Evolutionary conservation across 1,140 invertebrate species (phyloP).

Genomic region (Drosophila varians): DNA sequence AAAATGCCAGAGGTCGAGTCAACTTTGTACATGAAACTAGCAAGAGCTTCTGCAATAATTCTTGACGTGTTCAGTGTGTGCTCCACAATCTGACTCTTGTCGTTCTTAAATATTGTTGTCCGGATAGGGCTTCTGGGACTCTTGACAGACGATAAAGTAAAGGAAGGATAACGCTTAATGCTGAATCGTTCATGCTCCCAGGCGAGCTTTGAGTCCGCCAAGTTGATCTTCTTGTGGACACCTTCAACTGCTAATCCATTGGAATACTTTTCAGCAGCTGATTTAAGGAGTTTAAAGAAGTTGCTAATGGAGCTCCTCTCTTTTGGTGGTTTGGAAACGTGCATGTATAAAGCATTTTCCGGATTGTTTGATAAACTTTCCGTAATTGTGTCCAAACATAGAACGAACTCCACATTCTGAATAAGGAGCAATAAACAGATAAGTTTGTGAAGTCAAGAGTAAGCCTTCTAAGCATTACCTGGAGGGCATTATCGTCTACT

Average conservation of each 20-base stretch:
- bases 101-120: constrained; percentile 86
- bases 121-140: constrained; percentile 86
- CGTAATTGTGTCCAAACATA: constrained; percentile 95
- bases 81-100: constrained; percentile 52
- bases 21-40: constrained; percentile 93
- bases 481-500: constrained; percentile 87
- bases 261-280: constrained; percentile 83
- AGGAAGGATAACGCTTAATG: constrained; percentile 94
- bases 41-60: constrained; percentile 92
- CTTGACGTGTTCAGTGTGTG: constrained; percentile 86
- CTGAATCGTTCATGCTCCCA: constrained; percentile 99
- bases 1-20: constrained; percentile 62
- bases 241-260: constrained; percentile 88
- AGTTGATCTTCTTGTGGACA: constrained; percentile 98
- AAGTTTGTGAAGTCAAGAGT: not conserved
- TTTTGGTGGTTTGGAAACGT: constrained; percentile 98
- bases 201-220: constrained; percentile 95
- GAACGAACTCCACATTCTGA: constrained; percentile 93
- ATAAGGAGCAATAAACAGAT: not conserved
- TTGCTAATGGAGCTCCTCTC: constrained; percentile 90
- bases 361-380: constrained; percentile 84
- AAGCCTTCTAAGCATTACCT: constrained; percentile 85
- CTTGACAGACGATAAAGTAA: constrained; percentile 94
- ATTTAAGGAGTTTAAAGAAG: constrained; percentile 89
- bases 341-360: constrained; percentile 89